A percentile compares a stretch with the other conserved stretches of the same genome.
Evolutionary conservation across 2,113 vertebrate species (phyloP).

Genomic region (Dolichallabes microphthalmus): DNA sequence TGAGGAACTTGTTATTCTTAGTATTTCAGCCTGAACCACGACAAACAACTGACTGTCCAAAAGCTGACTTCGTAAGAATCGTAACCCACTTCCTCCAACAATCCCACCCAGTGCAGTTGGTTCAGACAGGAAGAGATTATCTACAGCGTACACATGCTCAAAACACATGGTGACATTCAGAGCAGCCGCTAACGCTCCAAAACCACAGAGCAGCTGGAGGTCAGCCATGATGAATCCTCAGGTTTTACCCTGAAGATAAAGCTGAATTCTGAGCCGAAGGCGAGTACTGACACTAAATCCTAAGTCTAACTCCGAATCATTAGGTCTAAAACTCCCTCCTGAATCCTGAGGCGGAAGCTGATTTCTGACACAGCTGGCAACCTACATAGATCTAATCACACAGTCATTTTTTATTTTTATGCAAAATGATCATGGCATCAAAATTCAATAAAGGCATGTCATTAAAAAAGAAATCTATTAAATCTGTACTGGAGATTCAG

Average conservation of each 20-base stretch:
- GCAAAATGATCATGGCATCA: background rate
- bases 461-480: background rate
- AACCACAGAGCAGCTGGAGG: background rate
- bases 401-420: background rate
- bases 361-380: background rate
- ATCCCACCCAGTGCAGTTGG: background rate
- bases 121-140: conserved; percentile 7
- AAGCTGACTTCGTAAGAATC: background rate
- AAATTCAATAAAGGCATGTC: too few species aligned
- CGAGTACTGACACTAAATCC: background rate
- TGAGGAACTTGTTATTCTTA: background rate
- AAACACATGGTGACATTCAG: conserved; percentile 33
- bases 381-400: background rate
- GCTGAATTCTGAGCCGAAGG: background rate
- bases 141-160: background rate
- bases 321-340: too few species aligned
- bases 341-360: background rate
- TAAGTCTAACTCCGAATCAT: background rate
- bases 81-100: background rate
- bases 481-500: background rate
- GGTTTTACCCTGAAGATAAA: background rate
- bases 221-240: conserved; percentile 5
- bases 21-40: background rate
- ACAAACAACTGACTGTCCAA: background rate
- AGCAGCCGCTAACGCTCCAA: background rate